Evolutionary conservation across 2,888 invertebrate species (phyloP).

Genomic region (Polylopha cassiicola): DNA sequence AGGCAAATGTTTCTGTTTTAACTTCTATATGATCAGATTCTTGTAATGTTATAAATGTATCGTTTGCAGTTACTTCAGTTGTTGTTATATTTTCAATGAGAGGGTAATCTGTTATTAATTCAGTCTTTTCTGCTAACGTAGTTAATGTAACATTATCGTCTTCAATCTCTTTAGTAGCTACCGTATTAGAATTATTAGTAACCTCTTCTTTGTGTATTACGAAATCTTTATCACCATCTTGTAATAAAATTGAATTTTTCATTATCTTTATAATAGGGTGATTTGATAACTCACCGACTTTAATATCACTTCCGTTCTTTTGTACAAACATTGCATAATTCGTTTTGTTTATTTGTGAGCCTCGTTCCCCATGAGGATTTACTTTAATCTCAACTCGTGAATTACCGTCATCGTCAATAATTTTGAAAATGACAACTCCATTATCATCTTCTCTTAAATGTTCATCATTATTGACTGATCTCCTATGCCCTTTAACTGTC

Average conservation of each 20-base stretch:
- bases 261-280: no score
- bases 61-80: not conserved
- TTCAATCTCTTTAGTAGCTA: no score
- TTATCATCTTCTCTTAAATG: constrained; percentile 18
- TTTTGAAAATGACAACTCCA: constrained; percentile 37
- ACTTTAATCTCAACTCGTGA: constrained; percentile 46
- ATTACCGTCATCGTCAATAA: constrained; percentile 35
- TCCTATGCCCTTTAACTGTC: no score
- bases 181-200: no score
- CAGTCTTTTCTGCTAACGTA: not conserved
- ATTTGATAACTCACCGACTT: no score
- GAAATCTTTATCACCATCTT: constrained; percentile 5
- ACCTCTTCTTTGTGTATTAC: no score
- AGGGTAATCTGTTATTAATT: constrained; percentile 16
- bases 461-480: not conserved
- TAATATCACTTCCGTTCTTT: no score
- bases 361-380: constrained; percentile 25
- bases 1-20: no score
- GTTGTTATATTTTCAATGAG: not conserved
- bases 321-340: not conserved
- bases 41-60: not conserved
- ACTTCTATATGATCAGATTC: not conserved
- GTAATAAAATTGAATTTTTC: no score
- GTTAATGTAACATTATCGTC: not conserved
- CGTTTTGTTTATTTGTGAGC: not conserved